These are phyloP conservation scores for Papilio elwesi DNA, from an alignment of 2,888 invertebrate genomes.

Conservation along the genomic window DNA sequence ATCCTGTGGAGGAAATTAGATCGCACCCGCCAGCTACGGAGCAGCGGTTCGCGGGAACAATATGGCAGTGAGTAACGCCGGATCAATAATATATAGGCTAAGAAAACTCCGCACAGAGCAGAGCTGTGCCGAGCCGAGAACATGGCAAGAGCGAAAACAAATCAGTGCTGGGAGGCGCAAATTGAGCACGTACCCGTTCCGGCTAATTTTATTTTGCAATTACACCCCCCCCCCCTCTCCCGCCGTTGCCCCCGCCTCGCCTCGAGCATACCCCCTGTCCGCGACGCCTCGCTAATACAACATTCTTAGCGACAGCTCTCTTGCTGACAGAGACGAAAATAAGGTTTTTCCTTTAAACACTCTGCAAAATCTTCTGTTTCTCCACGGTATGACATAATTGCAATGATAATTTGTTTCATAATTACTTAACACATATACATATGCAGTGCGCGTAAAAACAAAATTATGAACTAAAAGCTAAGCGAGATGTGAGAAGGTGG, in stretches of 20 bases:
- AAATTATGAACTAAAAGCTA: too few relatives aligned
- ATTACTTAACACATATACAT: too few relatives aligned
- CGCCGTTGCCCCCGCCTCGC: slow-evolving; percentile 53
- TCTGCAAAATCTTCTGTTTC: background rate
- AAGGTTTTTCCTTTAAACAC: background rate
- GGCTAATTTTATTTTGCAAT: slow-evolving; percentile 85
- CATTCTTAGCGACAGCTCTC: slow-evolving; percentile 77
- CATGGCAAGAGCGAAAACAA: slow-evolving; percentile 80
- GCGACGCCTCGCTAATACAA: slow-evolving; percentile 71
- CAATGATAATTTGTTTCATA: too few relatives aligned
- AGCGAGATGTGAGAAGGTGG: too few relatives aligned
- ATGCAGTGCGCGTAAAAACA: too few relatives aligned
- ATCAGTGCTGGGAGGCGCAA: slow-evolving; percentile 83
- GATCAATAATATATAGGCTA: slow-evolving; percentile 83
- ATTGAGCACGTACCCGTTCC: slow-evolving; percentile 84
- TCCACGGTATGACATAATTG: too few relatives aligned
- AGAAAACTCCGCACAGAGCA: slow-evolving; percentile 63
- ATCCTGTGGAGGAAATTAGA: slow-evolving; percentile 34
- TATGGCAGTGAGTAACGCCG: slow-evolving; percentile 66
- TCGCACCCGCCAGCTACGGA: slow-evolving; percentile 23
- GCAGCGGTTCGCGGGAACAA: slow-evolving; percentile 57
- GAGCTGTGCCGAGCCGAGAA: slow-evolving; percentile 50
- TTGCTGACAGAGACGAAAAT: slow-evolving; percentile 46
- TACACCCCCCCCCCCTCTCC: slow-evolving; percentile 70
- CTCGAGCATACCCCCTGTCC: slow-evolving; percentile 48